Evolutionary conservation across 2,113 vertebrate species (phyloP).

Genomic region (Heliornis fulica): DNA sequence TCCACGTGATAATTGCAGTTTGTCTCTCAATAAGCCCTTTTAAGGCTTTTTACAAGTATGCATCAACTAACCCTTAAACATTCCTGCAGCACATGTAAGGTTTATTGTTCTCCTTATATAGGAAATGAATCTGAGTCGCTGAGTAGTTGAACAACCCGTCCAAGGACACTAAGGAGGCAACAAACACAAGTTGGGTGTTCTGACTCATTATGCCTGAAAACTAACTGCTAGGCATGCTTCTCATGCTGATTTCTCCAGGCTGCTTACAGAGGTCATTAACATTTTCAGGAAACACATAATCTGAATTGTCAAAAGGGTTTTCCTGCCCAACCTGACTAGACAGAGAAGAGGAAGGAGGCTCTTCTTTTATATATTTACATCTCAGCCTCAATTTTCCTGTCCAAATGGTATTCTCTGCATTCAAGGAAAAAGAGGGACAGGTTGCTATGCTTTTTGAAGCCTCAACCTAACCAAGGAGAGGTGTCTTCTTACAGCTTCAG

Average conservation of each 20-base stretch:
- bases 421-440: not conserved
- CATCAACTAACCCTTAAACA: not conserved
- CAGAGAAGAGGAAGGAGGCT: not conserved
- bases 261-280: not conserved
- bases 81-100: not conserved
- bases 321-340: not conserved
- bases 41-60: slow-evolving; percentile 23
- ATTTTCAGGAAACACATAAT: not conserved
- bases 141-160: slow-evolving; percentile 7
- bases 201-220: slow-evolving; percentile 12
- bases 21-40: not conserved
- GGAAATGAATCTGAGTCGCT: not conserved
- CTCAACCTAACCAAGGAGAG: not conserved
- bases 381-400: not conserved
- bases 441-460: not conserved
- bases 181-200: not conserved
- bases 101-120: slow-evolving; percentile 8
- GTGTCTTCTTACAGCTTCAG: slow-evolving; percentile 5
- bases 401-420: not conserved
- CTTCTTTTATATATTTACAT: not conserved
- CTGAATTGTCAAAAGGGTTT: slow-evolving; percentile 17
- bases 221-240: not conserved
- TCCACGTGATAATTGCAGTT: not conserved
- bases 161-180: not conserved
- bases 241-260: not conserved